phyloP scores from a whole-genome alignment of 2,888 invertebrate genomes.

The Hermodice carunculata region DNA sequence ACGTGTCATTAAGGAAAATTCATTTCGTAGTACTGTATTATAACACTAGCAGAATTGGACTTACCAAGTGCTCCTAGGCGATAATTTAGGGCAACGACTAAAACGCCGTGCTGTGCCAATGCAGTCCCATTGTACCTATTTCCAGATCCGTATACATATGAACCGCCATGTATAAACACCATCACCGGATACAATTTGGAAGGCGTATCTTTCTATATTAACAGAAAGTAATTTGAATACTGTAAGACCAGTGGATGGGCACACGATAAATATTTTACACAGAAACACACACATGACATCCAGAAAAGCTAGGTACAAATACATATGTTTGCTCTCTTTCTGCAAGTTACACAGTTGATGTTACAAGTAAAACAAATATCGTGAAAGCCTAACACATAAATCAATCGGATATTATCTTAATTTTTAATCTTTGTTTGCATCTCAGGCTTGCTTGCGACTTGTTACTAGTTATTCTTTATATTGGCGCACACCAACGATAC shows the following conservation, averaged over 20 bases:
- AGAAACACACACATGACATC: background rate
- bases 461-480: too few relatives aligned
- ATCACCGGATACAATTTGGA: constrained; percentile 31
- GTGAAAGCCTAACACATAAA: too few relatives aligned
- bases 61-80: constrained; percentile 36
- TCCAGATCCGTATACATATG: constrained; percentile 38
- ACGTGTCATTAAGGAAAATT: too few relatives aligned
- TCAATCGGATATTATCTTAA: too few relatives aligned
- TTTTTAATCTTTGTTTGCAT: too few relatives aligned
- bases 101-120: constrained; percentile 35
- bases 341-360: background rate
- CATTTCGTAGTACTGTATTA: too few relatives aligned
- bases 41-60: too few relatives aligned
- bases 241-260: too few relatives aligned
- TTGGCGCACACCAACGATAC: background rate
- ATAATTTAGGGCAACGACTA: constrained; percentile 42
- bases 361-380: background rate
- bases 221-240: background rate
- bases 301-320: background rate
- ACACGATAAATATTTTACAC: too few relatives aligned
- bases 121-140: constrained; percentile 36
- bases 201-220: constrained; percentile 1
- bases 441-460: too few relatives aligned
- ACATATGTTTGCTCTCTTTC: background rate
- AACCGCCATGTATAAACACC: constrained; percentile 42